Base-by-base conservation (phyloP, 1,140 invertebrate species). In the Drosophila jambulina region DNA sequence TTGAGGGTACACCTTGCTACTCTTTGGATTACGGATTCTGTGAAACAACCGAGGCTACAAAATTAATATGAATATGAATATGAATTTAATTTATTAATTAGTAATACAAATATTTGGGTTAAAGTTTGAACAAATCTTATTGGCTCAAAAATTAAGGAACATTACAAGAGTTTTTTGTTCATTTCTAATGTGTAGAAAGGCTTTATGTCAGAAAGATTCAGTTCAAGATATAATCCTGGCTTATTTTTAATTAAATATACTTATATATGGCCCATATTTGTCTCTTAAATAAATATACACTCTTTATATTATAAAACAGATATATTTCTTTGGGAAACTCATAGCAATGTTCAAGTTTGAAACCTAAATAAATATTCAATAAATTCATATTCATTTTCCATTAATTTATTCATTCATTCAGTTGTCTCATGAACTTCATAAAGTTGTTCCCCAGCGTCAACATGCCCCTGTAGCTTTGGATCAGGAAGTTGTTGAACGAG, bases 251-350 rank as follows among this genome's bases (percentile, higher is more conserved):
- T 15, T 19, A 8, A 32, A 8, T 51, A 13, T 32, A 13, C 13
- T 29, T 10, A 12, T 27, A 46, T 23, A 23, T 23, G 0, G 3
- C 23, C 17, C 27, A 29, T 19, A 32, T 53, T 21, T 34, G 1
- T 8, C 8, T 7, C 0, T 3, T 7, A 5, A 32, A 32, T 12
- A 19, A 7, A 19, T 19, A 32, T 51, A 13, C 13, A 19, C 8
- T 3, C 19, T 0, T 10, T 6, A n/a, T 0, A 1, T n/a, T 1
- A 2, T n/a, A n/a, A 8, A 25, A 9, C 27, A 27, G 0, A 27
- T 27, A 10, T 27, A 25, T 25, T 25, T 25, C n/a, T 15, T 0
- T 32, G 19, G 10, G 4, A 15, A 8, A 2, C 27, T n/a, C 27
- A 8, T 8, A 8, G 7, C 10, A 34, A 19, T 21, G 15, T 23